These are phyloP conservation scores for Camelus dromedarius DNA, from an alignment of 2,113 vertebrate species.

Conservation along the genomic window DNA sequence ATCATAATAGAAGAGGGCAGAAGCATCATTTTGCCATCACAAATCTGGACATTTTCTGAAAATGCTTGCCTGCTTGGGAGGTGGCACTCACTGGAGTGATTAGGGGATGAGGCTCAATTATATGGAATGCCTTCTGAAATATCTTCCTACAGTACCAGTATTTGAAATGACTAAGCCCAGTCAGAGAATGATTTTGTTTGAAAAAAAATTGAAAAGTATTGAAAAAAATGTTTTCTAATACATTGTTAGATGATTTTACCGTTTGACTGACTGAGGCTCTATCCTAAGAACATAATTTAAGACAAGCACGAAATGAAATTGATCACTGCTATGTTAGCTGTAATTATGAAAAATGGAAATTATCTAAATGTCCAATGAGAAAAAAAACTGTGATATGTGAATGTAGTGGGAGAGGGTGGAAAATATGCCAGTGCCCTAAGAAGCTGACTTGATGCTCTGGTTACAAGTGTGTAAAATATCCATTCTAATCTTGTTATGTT, in stretches of 20 bases:
- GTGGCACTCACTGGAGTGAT: not conserved
- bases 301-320: not conserved
- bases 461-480: not conserved
- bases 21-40: not conserved
- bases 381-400: not conserved
- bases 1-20: not conserved
- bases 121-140: not conserved
- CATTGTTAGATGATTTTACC: not conserved
- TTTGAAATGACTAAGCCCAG: slow-evolving; percentile 23
- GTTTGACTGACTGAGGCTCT: slow-evolving; percentile 1
- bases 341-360: slow-evolving; percentile 2
- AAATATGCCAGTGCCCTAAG: not conserved
- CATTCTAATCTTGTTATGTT: not conserved
- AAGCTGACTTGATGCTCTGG: not conserved
- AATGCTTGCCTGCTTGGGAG: not conserved
- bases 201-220: not conserved
- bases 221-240: not conserved
- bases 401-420: not conserved
- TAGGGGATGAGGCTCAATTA: not conserved
- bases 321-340: not conserved
- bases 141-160: not conserved
- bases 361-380: slow-evolving; percentile 16
- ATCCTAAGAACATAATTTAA: slow-evolving; percentile 26
- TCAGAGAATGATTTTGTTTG: not conserved
- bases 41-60: not conserved